Evolutionary conservation across 1,140 invertebrate genomes (phyloP), one percentile per base, ranked within the genome.

Genomic region (Phenacoccus solenopsis): DNA sequence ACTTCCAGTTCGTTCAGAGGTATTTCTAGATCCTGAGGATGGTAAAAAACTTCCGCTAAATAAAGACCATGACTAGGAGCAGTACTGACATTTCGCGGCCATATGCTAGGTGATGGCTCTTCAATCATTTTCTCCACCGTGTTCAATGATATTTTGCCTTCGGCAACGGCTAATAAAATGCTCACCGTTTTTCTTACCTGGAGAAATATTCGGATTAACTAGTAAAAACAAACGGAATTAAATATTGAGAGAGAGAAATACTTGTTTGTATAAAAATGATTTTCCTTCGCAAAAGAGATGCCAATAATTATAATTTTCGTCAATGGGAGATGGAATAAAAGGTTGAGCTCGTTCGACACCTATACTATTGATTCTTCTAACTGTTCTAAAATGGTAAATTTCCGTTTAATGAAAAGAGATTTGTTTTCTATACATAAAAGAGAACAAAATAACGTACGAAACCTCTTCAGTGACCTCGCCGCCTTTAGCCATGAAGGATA

Each of bases 241-340:
- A 68, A 1, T 30, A 68, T 28, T 68, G 27, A 4, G 4, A 2
- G 9, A 69, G 16, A 13, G 25, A 69, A 2, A 27, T 68, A 73
- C 72, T 49, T 72, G 70, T 69, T 73, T 73, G 22, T 73, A 73
- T 22, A 73, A 68, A 70, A 73, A 73, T 56, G 72, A 71, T 30
- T 22, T 71, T 70, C 71, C 72, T 32, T 68, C 25, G 49, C 69
- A 24, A 24, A 24, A n/a, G 28, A 72, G 32, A 61, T 70, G 61
- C 72, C 71, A 73, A 70, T 72, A 72, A 21, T 70, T 70, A 28
- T 59, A 73, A 68, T 70, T 68, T 20, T 72, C 61, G n/a, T 70
- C 67, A 22, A 70, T 25, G 3, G 70, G 69, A 59, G 69, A 35
- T 10, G 32, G 59, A 28, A 72, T 68, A 69, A 72, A 72, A 27